Conservation (phyloP, 37 sponge, comb jelly and placozoan species). For the Oopsacas minuta region DNA sequence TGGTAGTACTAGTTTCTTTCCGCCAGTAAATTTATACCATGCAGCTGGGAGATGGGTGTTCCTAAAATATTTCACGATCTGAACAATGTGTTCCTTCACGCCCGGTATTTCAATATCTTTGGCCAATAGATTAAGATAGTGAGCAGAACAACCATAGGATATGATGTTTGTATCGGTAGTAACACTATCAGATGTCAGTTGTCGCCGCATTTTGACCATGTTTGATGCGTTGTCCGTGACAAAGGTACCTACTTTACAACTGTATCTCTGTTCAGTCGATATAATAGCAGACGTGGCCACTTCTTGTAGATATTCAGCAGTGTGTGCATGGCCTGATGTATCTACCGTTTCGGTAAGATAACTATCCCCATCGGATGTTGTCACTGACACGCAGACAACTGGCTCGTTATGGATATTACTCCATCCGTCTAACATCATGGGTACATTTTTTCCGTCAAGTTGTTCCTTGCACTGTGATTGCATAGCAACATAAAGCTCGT, state of each 20-base stretch:
- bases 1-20: background rate
- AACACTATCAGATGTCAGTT: slow-evolving; percentile 12
- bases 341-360: background rate
- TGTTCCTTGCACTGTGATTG: too few species aligned
- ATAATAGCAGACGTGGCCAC: slow-evolving; percentile 14
- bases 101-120: slow-evolving; percentile 14
- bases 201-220: slow-evolving; percentile 17
- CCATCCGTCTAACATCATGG: too few species aligned
- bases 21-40: background rate
- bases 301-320: slow-evolving; percentile 17
- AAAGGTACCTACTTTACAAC: slow-evolving; percentile 13
- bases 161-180: slow-evolving; percentile 12
- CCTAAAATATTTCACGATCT: slow-evolving; percentile 14
- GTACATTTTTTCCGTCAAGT: too few species aligned
- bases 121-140: slow-evolving; percentile 7
- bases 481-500: too few species aligned
- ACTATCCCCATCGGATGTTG: too few species aligned
- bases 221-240: slow-evolving; percentile 19
- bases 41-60: slow-evolving; percentile 16
- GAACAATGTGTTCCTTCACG: slow-evolving; percentile 3
- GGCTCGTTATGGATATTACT: too few species aligned
- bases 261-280: slow-evolving; percentile 2
- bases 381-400: too few species aligned
- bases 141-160: slow-evolving; percentile 14
- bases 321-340: slow-evolving; percentile 15